Base-by-base conservation (phyloP, 1,140 invertebrate species). In the Subanguina moxae region DNA sequence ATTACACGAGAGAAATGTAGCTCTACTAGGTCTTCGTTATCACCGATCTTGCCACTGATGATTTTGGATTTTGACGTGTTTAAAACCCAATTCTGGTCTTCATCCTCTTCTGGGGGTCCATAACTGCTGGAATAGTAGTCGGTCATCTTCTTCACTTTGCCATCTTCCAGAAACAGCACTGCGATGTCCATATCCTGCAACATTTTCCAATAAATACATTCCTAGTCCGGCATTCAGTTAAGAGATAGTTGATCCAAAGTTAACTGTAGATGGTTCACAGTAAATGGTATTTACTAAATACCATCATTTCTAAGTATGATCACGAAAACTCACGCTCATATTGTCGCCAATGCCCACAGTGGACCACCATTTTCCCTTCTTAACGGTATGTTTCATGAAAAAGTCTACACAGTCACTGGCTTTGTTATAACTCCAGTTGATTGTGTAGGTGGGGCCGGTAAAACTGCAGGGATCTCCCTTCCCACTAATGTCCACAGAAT, bases 351-450 rank as follows among this genome's bases (percentile, higher is more conserved):
- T 76, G 27, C 77, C 77, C 25, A 78, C 59, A 11, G 79, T 74
- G n/a, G 73, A 77, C 80, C 79, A 78, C 79, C 79, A 78, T 30
- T 72, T 68, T 15, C 79, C 79, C 45, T 52, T 56, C 61, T 78
- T 80, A 25, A 45, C 32, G n/a, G 64, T 56, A n/a, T 73, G 67
- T 56, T 67, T 65, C 77, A 79, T 63, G 27, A 57, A 23, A 68
- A 78, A 78, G 42, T 82, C 57, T 13, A 80, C 68, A 19, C 27
- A 52, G 27, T 71, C 74, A 0, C 56, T 67, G 23, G 28, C 65
- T 19, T 64, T 68, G 27, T 78, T 43, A 32, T 78, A 74, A 19
- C 56, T 52, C 76, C 76, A 78, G 38, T 72, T 68, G 13, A 80
- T 67, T 5, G 57, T 32, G 52, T 79, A 80, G 28, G 38, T 45